Base-by-base conservation (phyloP, 1,140 invertebrate species). In the Drosophila kurseongensis region DNA sequence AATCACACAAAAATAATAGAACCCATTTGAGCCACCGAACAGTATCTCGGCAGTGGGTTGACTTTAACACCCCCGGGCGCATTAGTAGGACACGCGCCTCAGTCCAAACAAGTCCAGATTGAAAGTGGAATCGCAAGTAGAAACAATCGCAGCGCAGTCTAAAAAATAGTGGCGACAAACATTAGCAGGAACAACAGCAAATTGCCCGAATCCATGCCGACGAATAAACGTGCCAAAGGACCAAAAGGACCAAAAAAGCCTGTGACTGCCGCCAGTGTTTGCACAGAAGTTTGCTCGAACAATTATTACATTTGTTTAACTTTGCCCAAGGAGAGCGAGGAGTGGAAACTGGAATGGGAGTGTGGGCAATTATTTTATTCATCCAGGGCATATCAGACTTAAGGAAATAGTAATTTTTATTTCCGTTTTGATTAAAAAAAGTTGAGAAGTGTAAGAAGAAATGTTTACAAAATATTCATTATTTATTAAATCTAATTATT, bases 261-360 rank as follows among this genome's bases (percentile, higher is more conserved):
- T 63, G 12, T 38, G 58, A 48, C 76, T 65, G 50, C 77, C 69
- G 81, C 60, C 73, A 32, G 45, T 86, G 83, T 86, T 86, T 86
- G 83, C 83, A 73, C 72, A 80, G 57, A 88, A 88, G 83, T 88
- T 86, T 86, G 83, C 81, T 58, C 38, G 79, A 89, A 88, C 84
- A 88, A 88, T 88, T 88, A 89, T 89, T 88, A 76, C 84, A 88
- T 88, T 88, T 88, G 83, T 88, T 88, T 86, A 86, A 86, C 83
- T 85, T 85, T 82, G 56, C 50, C 54, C 47, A 48, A 50, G 35
- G 57, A 45, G n/a, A 59, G 29, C 32, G 60, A 13, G 16, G 14
- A 41, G 16, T 27, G 50, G 41, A 32, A 36, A 41, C 13, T 16
- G 51, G 32, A 38, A 41, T 16, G 35, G 16, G 41, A 51, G 71